These are phyloP conservation scores for Parasteatoda tepidariorum DNA, from an alignment of 1,140 invertebrate genomes.

Conservation along the genomic window DNA sequence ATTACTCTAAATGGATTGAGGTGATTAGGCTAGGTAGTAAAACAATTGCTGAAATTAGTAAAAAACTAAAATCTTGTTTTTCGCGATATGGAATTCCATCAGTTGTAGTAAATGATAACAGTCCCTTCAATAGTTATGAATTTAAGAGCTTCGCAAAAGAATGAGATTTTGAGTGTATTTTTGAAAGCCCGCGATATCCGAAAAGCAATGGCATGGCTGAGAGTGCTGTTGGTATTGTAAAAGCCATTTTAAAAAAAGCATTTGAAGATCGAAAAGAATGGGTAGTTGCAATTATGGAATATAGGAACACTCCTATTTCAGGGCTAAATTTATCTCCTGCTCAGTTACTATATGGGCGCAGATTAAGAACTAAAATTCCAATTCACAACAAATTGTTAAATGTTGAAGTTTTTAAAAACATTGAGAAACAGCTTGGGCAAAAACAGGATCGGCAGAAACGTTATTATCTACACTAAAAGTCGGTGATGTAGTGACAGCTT, in stretches of 20 bases:
- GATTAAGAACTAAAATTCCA: slow-evolving; percentile 13
- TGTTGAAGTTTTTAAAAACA: neutral
- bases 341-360: neutral
- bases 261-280: neutral
- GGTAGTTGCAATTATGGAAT: slow-evolving; percentile 4
- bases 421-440: neutral
- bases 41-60: neutral
- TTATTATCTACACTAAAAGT: neutral
- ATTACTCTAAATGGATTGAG: neutral
- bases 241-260: slow-evolving; percentile 16
- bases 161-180: slow-evolving; percentile 27
- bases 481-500: neutral
- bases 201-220: slow-evolving; percentile 34
- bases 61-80: neutral
- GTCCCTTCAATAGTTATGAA: slow-evolving; percentile 3
- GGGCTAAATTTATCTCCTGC: slow-evolving; percentile 16
- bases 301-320: slow-evolving; percentile 23
- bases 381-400: slow-evolving; percentile 1
- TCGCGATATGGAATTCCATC: slow-evolving; percentile 2
- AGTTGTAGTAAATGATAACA: slow-evolving; percentile 1
- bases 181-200: slow-evolving; percentile 4
- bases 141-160: slow-evolving; percentile 32
- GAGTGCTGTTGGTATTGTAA: slow-evolving; percentile 15
- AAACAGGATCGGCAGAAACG: neutral
- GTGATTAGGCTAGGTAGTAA: neutral